A percentile compares a stretch with the other conserved stretches of the same genome.
Evolutionary conservation across 2,113 vertebrate genomes (phyloP).

Genomic region (Mohoua ochrocephala): DNA sequence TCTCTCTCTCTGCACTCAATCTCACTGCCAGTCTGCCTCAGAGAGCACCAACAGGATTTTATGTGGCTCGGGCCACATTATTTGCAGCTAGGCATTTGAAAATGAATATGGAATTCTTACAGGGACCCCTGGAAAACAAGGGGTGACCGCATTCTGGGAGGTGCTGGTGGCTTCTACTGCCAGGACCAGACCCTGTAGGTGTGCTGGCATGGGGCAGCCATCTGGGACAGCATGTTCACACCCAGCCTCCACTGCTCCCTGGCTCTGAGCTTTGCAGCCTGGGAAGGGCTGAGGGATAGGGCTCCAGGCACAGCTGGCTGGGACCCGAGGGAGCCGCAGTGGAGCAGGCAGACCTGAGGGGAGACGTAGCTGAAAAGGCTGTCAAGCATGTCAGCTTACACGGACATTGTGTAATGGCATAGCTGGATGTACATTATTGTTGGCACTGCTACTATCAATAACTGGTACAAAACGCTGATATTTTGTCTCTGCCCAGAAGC

Average conservation of each 20-base stretch:
- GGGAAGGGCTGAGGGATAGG: neutral
- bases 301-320: accelerated
- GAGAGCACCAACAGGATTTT: neutral
- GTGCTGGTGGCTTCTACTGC: accelerated
- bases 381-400: neutral
- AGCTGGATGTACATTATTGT: accelerated
- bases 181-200: neutral
- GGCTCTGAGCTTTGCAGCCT: neutral
- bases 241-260: accelerated
- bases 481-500: neutral
- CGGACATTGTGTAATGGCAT: accelerated
- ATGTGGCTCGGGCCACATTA: accelerated
- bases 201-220: accelerated
- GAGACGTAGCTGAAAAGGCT: neutral
- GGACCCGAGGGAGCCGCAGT: accelerated
- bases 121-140: neutral
- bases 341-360: accelerated
- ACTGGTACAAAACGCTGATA: neutral
- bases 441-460: neutral
- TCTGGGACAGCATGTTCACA: neutral
- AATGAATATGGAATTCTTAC: neutral
- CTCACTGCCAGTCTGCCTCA: neutral
- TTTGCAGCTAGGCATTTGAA: neutral
- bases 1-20: neutral
- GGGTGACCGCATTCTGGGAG: neutral